Evolutionary conservation across 2,888 invertebrate genomes (phyloP), one percentile per base, ranked within the genome.

Genomic region (Brachypterus glaber): DNA sequence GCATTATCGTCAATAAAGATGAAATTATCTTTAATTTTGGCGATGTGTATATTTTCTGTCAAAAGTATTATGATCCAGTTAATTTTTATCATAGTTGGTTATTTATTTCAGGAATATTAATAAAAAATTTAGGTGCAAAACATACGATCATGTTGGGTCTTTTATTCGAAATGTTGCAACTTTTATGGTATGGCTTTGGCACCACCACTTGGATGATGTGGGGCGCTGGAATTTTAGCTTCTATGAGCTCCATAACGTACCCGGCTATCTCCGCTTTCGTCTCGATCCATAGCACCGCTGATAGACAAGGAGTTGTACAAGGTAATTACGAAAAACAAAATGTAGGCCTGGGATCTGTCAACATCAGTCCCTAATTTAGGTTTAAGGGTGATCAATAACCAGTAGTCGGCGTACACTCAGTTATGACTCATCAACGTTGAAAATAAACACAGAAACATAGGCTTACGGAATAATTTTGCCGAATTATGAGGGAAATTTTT

Each of bases 161-260:
- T 47, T 69, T 92, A 46, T 93, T 96, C 69, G 97, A 98, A 72
- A 87, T 93, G 79, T 73, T 95, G 53, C 97, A 98, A 66, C 74
- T 98, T 47, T 82, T 95, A 72, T 95, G 93, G 88, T 96, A 92
- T 63, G 96, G 96, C 26, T 91, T 96, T 59, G 93, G 95, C 39
- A 91, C 91, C 53, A 85, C 91, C 57, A 86, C 83, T 46, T 96
- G 95, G 95, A 93, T 98, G 87, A 96, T 98, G 92, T 98, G 98
- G 98, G 86, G 89, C 25, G 97, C 97, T 7, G 98, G 98, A 37
- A 79, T 93, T 49, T 72, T 98, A 49, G 97, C 97, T 24, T 91
- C 96, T 9, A 77, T 97, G 52, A 93, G 92, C 44, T 92, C 92
- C 49, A 84, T 98, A 53, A 96, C 96, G 3, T 98, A 99, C 72